phyloP scores from a whole-genome alignment of 2,888 invertebrate species.

The Bedellia somnulentella region DNA sequence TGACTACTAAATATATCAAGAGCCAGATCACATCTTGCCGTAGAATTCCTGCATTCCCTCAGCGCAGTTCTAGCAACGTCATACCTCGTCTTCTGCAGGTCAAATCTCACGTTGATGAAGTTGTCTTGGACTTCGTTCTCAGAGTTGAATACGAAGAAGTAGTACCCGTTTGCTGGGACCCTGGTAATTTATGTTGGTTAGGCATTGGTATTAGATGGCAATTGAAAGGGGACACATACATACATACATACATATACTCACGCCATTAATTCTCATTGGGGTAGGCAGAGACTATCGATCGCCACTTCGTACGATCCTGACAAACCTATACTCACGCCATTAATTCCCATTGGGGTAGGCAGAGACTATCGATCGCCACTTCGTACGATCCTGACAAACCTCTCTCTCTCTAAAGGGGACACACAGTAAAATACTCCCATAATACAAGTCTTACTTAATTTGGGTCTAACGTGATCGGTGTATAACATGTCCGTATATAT shows the following conservation, averaged over 20 bases:
- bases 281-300: not conserved
- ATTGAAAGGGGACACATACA: not conserved
- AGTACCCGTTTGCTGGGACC: conserved; percentile 75
- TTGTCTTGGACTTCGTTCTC: conserved; percentile 77
- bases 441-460: too few species aligned
- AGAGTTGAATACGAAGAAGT: conserved; percentile 82
- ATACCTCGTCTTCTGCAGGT: conserved; percentile 71
- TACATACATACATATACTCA: conserved; percentile 1
- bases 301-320: not conserved
- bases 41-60: conserved; percentile 65
- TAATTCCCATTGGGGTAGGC: too few species aligned
- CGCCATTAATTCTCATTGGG: too few species aligned
- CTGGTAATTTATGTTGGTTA: conserved; percentile 29
- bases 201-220: too few species aligned
- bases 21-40: conserved; percentile 64
- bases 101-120: conserved; percentile 69
- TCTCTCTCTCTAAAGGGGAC: too few species aligned
- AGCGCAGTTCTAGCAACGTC: conserved; percentile 66
- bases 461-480: too few species aligned
- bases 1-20: conserved; percentile 71
- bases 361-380: too few species aligned
- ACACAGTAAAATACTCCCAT: too few species aligned
- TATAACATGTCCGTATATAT: too few species aligned
- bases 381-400: too few species aligned
- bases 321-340: too few species aligned